Percentiles rank a stretch among this genome's conserved stretches.
These are phyloP conservation scores for Procavia capensis DNA, from an alignment of 2,113 vertebrate species.

Conservation along the genomic window DNA sequence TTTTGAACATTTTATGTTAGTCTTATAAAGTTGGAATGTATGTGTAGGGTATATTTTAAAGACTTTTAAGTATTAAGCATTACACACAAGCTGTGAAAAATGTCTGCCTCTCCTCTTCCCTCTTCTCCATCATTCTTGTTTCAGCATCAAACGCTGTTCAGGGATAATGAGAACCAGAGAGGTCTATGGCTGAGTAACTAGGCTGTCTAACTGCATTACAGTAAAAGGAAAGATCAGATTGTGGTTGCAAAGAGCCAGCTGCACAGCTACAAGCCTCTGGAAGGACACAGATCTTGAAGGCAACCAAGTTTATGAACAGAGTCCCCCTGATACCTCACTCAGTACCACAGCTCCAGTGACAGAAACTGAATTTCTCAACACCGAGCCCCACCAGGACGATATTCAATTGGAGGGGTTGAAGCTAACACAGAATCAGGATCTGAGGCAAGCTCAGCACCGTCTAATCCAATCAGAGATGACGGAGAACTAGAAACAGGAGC, in stretches of 20 bases:
- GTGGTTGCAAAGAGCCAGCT: constrained; percentile 69
- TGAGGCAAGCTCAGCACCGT: constrained; percentile 26
- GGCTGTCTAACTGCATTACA: constrained; percentile 78
- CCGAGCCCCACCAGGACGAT: constrained; percentile 41
- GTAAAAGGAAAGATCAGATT: constrained; percentile 76
- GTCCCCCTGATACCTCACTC: constrained; percentile 37
- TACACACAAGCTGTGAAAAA: constrained; percentile 84
- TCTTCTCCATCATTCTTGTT: constrained; percentile 55
- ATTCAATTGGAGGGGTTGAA: constrained; percentile 57
- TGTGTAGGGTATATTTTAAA: constrained; percentile 78
- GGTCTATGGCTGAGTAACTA: constrained; percentile 76
- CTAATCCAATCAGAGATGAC: constrained; percentile 69
- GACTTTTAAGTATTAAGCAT: constrained; percentile 80
- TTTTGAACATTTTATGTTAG: constrained; percentile 83
- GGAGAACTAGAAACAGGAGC: constrained; percentile 66
- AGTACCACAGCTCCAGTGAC: background rate
- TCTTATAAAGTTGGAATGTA: constrained; percentile 85
- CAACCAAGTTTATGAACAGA: constrained; percentile 56
- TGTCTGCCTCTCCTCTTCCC: constrained; percentile 39
- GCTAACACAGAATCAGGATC: constrained; percentile 47
- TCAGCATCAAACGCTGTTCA: constrained; percentile 75
- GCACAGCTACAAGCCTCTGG: constrained; percentile 49
- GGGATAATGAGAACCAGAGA: constrained; percentile 87
- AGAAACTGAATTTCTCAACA: constrained; percentile 37
- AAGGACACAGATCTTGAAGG: constrained; percentile 65